Base-by-base conservation (phyloP, 2,888 invertebrate genomes). In the Caradrina clavipalpis region DNA sequence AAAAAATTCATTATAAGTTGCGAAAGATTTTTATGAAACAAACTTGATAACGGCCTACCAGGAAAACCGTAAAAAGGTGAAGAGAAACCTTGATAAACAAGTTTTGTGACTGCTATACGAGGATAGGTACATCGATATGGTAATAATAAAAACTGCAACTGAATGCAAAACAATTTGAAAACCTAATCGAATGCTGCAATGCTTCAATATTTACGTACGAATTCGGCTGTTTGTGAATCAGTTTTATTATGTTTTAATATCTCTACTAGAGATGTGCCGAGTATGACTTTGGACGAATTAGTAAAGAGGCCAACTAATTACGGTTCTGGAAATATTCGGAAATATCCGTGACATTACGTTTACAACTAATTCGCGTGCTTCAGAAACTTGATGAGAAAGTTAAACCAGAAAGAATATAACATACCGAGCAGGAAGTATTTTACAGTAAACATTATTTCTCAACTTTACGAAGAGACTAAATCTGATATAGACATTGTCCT, bases 1-100 rank as follows among this genome's bases (percentile, higher is more conserved):
- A 61, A 67, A 62, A 62, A 68, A 71, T 68, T 80, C 45, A 65
- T 76, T 69, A 68, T 54, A 54, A 78, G 51, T 69, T 71, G 31
- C 55, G 22, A 51, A 76, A 66, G 53, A 50, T 69, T 59, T 78
- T 68, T 75, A 60, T 54, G 35, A 35, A 42, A 21, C 11, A 49
- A 65, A 62, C 61, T 71, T 68, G 21, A 22, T 56, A 55, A 53
- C 64, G 15, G 42, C 39, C 26, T 22, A 56, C 31, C 42, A 62
- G 73, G 56, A 73, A 76, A 73, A 57, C 13, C 50, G 50, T 58
- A 50, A 71, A 55, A 49, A 21, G 19, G 8, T 19, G 26, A 53
- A 22, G 13, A 39, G 2, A 50, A 61, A 54, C 55, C 78, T 65
- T 39, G 51, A 45, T 19, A 22, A 49, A 76, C 71, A 15, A 31